Percentiles rank a stretch among this genome's conserved stretches.
Evolutionary conservation across 2,113 vertebrate species (phyloP).

Genomic region (Ceyx cyanopectus): DNA sequence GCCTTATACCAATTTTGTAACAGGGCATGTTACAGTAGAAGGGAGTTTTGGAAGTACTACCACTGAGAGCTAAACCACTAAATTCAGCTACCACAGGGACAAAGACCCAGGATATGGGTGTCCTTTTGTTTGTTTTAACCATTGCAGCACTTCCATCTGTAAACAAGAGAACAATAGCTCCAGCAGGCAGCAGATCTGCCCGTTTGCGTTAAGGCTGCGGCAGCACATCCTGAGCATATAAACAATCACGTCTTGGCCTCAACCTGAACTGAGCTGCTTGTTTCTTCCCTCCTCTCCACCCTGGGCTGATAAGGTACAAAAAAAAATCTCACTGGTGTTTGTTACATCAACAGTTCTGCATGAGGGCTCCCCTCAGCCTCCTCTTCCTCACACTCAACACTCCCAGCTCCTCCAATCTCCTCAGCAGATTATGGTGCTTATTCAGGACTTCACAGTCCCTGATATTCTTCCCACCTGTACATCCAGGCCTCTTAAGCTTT

Average conservation of each 20-base stretch:
- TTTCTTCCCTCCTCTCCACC: not conserved
- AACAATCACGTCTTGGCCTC: conserved; percentile 20
- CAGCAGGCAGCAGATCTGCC: not conserved
- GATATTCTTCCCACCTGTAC: not conserved
- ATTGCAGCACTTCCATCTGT: not conserved
- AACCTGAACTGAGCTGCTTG: not conserved
- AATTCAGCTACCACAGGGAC: not conserved
- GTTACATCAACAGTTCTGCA: not conserved
- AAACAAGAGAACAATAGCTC: conserved; percentile 50
- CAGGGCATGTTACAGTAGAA: not conserved
- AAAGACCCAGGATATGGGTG: not conserved
- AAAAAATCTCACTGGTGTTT: not conserved
- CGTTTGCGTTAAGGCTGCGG: not conserved
- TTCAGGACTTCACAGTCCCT: not conserved
- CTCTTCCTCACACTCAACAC: too few relatives aligned
- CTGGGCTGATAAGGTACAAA: not conserved
- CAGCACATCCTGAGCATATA: conserved; percentile 20
- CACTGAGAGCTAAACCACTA: not conserved
- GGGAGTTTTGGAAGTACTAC: not conserved
- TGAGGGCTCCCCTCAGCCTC: too few relatives aligned
- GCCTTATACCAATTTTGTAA: not conserved
- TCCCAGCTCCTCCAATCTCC: too few relatives aligned
- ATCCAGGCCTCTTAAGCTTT: not conserved
- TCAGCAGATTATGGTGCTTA: too few relatives aligned
- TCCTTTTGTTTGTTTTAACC: not conserved